These are phyloP conservation scores for Rhogogaster chlorosoma DNA, from an alignment of 2,888 invertebrate genomes.

Conservation along the genomic window DNA sequence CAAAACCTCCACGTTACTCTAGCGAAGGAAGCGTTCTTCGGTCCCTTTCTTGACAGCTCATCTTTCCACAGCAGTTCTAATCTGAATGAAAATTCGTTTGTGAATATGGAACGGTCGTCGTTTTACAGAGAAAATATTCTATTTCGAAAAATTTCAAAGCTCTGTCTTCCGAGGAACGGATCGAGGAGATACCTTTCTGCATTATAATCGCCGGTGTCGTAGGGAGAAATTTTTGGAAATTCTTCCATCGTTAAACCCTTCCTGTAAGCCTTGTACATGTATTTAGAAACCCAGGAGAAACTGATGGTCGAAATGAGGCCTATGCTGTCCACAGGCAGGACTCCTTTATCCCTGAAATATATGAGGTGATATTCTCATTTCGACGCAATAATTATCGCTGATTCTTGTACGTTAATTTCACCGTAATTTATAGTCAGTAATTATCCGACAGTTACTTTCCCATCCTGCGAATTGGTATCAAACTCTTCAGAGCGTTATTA, in stretches of 20 bases:
- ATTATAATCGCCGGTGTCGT: slow-evolving; percentile 79
- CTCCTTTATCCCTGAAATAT: slow-evolving; percentile 64
- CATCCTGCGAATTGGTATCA: slow-evolving; percentile 69
- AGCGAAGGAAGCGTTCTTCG: slow-evolving; percentile 77
- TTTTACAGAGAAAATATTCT: not conserved
- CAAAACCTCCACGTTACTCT: slow-evolving; percentile 78
- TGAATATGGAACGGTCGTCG: not conserved
- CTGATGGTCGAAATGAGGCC: slow-evolving; percentile 79
- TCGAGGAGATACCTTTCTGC: slow-evolving; percentile 76
- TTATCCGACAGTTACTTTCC: slow-evolving; percentile 58
- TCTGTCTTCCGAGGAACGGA: not conserved
- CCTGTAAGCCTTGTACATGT: slow-evolving; percentile 79
- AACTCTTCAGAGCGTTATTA: slow-evolving; percentile 66
- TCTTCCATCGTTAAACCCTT: slow-evolving; percentile 76
- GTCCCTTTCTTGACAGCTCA: slow-evolving; percentile 77
- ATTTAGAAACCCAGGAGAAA: slow-evolving; percentile 79
- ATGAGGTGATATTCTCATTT: not conserved
- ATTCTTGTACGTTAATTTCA: not conserved
- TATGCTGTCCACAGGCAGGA: slow-evolving; percentile 77
- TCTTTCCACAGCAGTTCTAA: slow-evolving; percentile 80
- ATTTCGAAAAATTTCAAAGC: not conserved
- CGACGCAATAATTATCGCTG: not conserved
- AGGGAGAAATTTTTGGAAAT: slow-evolving; percentile 75
- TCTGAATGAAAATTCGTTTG: slow-evolving; percentile 65
- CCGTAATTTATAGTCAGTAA: not conserved